Evolutionary conservation across 1,140 invertebrate species (phyloP), one percentile per base, ranked within the genome.

Genomic region (Sycophila sp.): DNA sequence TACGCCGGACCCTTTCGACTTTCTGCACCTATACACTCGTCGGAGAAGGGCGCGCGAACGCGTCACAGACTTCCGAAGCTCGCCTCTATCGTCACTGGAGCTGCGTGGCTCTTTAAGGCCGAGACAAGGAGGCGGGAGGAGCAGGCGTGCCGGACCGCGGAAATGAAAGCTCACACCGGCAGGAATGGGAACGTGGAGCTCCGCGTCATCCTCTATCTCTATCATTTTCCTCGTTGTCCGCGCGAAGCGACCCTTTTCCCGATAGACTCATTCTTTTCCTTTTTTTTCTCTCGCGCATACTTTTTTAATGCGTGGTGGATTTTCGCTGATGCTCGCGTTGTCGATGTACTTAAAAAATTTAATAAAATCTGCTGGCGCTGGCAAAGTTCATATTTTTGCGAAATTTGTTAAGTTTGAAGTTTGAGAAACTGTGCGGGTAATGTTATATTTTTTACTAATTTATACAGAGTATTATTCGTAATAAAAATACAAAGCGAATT

Each of bases 91-190:
- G 13, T 8, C 2, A 15, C 51, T 30, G 51, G n/a, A 26, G 19
- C 51, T 53, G 22, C 19, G 22, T 4, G 42, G 19, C 19, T 47
- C 42, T 47, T 47, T 22, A 47, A 47, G 42, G 42, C 49, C 24
- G 26, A 28, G 49, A 22, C 22, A 22, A 13, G 24, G 28, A 58
- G 28, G 1, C 17, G 53, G 32, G n/a, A 32, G 53, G 5, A 24
- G 19, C 4, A 7, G 2, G 24, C 17, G 40, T 13, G 42, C 6
- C 15, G 15, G 22, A n/a, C 17, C 36, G 40, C 59, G 40, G 59
- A 63, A 63, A 47, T 63, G 59, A 47, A 30, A 47, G 28, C 38
- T 59, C 17, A n/a, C 22, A 13, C 24, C 38, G n/a, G n/a, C 42
- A 19, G 11, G 28, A 47, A 26, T 17, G 22, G 17, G 8, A 60